Evolutionary conservation across 2,113 vertebrate species (phyloP).

Genomic region (Ictidomys tridecemlineatus): DNA sequence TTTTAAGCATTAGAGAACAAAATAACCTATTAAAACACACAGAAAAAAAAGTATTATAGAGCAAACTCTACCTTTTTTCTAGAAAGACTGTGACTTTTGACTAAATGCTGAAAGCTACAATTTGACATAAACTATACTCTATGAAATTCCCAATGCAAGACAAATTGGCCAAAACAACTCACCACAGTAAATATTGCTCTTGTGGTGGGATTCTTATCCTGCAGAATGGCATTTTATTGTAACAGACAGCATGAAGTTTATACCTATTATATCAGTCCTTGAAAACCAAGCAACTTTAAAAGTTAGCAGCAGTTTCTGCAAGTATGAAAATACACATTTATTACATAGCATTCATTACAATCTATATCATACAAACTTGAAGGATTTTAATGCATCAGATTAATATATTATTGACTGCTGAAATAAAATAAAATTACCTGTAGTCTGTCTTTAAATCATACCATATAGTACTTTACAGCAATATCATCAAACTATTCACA

Average conservation of each 20-base stretch:
- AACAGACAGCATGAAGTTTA: slow-evolving; percentile 87
- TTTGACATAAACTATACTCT: neutral
- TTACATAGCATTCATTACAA: slow-evolving; percentile 91
- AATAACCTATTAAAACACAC: too few relatives aligned
- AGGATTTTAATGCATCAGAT: slow-evolving; percentile 90
- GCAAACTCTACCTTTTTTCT: neutral
- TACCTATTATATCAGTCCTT: slow-evolving; percentile 87
- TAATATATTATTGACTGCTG: slow-evolving; percentile 89
- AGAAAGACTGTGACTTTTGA: slow-evolving; percentile 14
- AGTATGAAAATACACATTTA: slow-evolving; percentile 98
- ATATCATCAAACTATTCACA: slow-evolving; percentile 88
- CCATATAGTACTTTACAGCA: slow-evolving; percentile 84
- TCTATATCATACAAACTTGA: slow-evolving; percentile 94
- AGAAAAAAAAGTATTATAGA: too few relatives aligned
- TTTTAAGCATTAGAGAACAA: too few relatives aligned
- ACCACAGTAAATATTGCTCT: slow-evolving; percentile 23
- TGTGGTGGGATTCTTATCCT: slow-evolving; percentile 54
- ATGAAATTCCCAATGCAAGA: slow-evolving; percentile 35
- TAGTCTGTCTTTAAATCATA: slow-evolving; percentile 86
- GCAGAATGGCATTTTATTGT: slow-evolving; percentile 87
- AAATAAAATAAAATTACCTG: slow-evolving; percentile 86
- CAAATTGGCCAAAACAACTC: neutral
- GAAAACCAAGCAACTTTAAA: slow-evolving; percentile 89
- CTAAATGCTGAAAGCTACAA: slow-evolving; percentile 42
- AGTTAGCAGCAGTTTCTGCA: slow-evolving; percentile 95